These are phyloP conservation scores for Anastrepha ludens DNA, from an alignment of 1,140 invertebrate genomes.

Conservation along the genomic window DNA sequence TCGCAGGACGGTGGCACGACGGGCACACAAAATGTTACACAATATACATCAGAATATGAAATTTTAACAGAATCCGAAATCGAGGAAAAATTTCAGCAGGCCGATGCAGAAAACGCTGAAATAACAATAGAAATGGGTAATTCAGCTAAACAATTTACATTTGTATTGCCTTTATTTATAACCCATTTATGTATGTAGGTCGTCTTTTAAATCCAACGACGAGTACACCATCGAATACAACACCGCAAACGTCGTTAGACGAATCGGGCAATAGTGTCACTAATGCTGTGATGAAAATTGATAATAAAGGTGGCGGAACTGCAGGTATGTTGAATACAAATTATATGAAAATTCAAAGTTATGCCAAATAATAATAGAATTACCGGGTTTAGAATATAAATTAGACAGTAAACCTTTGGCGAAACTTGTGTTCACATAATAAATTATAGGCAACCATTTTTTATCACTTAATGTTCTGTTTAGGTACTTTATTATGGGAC, in stretches of 20 bases:
- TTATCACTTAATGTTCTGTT: too few relatives aligned
- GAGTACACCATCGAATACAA: constrained; percentile 57
- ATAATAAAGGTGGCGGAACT: constrained; percentile 62
- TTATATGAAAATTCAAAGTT: too few relatives aligned
- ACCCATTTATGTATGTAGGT: constrained; percentile 57
- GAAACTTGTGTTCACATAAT: too few relatives aligned
- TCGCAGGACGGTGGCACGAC: constrained; percentile 68
- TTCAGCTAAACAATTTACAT: too few relatives aligned
- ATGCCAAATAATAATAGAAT: too few relatives aligned
- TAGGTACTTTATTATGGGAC: too few relatives aligned
- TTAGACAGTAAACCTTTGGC: too few relatives aligned
- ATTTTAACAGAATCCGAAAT: constrained; percentile 73
- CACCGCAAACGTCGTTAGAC: constrained; percentile 64
- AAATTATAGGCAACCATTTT: too few relatives aligned
- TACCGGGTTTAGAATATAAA: too few relatives aligned
- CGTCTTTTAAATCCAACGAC: constrained; percentile 64
- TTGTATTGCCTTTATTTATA: too few relatives aligned
- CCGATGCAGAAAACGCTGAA: constrained; percentile 68
- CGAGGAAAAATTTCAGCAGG: constrained; percentile 69
- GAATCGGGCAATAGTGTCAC: constrained; percentile 65
- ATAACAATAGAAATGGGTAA: constrained; percentile 72
- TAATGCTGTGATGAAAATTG: constrained; percentile 62
- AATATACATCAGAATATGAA: constrained; percentile 73
- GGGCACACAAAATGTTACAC: constrained; percentile 66
- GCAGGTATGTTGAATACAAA: constrained; percentile 42